These are phyloP conservation scores for Hirundo rustica DNA, from an alignment of 2,797 vertebrate species.

Conservation along the genomic window DNA sequence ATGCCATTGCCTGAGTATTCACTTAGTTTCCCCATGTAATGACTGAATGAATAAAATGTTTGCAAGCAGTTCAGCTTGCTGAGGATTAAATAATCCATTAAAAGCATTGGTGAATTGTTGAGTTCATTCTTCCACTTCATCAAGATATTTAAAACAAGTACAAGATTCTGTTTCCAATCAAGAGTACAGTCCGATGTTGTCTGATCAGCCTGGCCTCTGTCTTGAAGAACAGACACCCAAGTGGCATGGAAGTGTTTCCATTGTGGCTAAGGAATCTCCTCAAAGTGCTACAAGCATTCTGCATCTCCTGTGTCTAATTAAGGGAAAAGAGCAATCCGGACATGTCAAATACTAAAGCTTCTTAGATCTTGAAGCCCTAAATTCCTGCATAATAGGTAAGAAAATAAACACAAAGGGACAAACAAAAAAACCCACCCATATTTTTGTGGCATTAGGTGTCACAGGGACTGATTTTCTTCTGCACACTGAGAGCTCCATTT, in stretches of 20 bases:
- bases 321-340: not conserved
- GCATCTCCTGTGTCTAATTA: not conserved
- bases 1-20: not conserved
- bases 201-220: not conserved
- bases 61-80: not conserved
- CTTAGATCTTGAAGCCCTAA: not conserved
- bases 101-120: not conserved
- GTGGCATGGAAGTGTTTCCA: not conserved
- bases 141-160: not conserved
- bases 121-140: not conserved
- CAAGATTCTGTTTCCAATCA: not conserved
- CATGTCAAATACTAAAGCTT: not conserved
- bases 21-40: not conserved
- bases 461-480: not conserved
- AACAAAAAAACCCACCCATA: fast-evolving
- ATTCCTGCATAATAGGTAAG: not conserved
- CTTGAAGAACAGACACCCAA: not conserved
- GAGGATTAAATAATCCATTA: not conserved
- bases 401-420: not conserved
- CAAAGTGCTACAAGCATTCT: not conserved
- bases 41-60: not conserved
- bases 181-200: not conserved
- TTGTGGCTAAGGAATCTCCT: not conserved
- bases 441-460: not conserved
- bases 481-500: not conserved